Evolutionary conservation across 2,888 invertebrate genomes (phyloP).

Genomic region (Heteropelma amictum): DNA sequence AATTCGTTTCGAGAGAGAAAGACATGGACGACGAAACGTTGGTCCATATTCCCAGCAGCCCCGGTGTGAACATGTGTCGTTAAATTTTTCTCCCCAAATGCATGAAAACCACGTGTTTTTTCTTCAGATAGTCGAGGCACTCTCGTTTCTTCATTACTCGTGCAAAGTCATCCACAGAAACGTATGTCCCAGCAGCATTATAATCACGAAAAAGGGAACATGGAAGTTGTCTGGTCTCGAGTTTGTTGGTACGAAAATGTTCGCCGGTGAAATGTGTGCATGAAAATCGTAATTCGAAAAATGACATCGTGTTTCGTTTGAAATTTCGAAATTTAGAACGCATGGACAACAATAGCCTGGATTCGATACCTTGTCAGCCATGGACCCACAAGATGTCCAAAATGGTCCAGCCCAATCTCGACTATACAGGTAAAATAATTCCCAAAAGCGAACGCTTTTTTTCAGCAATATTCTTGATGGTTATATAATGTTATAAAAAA

Average conservation of each 20-base stretch:
- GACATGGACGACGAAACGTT: too few species aligned
- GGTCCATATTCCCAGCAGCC: too few species aligned
- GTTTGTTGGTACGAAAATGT: constrained; percentile 88
- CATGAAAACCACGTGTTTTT: background rate
- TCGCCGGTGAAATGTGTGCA: too few species aligned
- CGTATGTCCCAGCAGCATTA: constrained; percentile 94
- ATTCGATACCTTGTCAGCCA: constrained; percentile 86
- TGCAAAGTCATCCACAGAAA: constrained; percentile 95
- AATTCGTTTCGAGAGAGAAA: too few species aligned
- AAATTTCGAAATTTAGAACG: constrained; percentile 85
- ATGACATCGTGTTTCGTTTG: too few species aligned
- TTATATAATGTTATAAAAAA: background rate
- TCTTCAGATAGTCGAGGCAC: constrained; percentile 94
- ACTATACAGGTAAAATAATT: constrained; percentile 87
- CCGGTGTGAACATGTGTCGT: too few species aligned
- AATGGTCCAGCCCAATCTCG: constrained; percentile 96
- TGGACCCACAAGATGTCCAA: constrained; percentile 96
- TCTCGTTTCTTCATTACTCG: constrained; percentile 94
- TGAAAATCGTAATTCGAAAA: too few species aligned
- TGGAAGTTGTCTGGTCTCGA: constrained; percentile 98
- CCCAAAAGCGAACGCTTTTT: too few species aligned
- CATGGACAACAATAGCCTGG: constrained; percentile 64
- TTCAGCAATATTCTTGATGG: background rate
- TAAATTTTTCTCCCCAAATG: background rate
- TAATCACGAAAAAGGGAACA: constrained; percentile 94